Base-by-base conservation (phyloP, 2,797 vertebrate species). In the Sparidentex hasta region DNA sequence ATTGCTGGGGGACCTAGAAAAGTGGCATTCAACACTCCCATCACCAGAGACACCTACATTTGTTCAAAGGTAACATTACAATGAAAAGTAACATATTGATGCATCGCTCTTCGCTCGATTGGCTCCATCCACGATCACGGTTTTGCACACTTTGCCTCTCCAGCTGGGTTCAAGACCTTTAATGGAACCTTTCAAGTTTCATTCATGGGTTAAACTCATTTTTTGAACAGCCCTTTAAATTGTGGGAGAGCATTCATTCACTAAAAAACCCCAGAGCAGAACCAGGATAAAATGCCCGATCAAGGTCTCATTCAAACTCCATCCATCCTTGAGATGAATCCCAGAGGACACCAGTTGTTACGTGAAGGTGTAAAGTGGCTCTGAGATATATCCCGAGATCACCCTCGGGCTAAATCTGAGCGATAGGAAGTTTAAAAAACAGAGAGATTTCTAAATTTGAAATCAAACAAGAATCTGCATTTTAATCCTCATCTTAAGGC, bases 181-280 rank as follows among this genome's bases (percentile, higher is more conserved):
- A 81, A 86, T 84, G 84, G 82, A 75, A 17, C 16, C 58, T 59
- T 44, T 48, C 7, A 1, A 52, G 66, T 69, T 84, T 86, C 83
- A 83, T 61, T 71, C 21, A 41, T 2, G 7, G 81, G 74, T 81
- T 71, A 82, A 21, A 7, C 1, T 16, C 18, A 9, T 61, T 33
- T 54, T 65, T 52, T 59, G 23, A 50, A 59, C 50, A 72, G 56
- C 13, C 66, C 74, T 16, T 0, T 71, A 47, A 59, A 17, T 21
- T 78, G 65, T 75, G 51, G 54, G 29, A 78, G 25, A 56, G 23
- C 18, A 6, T 14, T n/a, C 1, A 29, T 51, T 29, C 11, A 43
- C 44, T 62, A 46, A 47, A 7, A 7, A 59, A 56, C 29, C 43
- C 47, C 43, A 23, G 14, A 23, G 7, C 3, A 1, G 67, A 62